phyloP scores from a whole-genome alignment of 1,140 invertebrate genomes.

The Brachionus koreanus region DNA sequence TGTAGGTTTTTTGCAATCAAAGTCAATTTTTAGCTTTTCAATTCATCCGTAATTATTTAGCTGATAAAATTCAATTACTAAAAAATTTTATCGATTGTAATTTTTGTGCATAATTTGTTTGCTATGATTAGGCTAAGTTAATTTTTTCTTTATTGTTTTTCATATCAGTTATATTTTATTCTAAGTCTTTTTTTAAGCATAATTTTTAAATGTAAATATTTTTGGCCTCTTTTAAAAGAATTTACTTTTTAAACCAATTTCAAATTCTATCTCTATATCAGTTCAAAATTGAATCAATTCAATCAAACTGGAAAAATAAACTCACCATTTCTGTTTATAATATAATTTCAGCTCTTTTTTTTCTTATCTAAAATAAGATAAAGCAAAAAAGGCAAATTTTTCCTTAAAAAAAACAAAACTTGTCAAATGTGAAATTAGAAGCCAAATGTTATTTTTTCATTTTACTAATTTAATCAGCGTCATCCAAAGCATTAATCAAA shows the following conservation, averaged over 20 bases:
- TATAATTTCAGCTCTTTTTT: background rate
- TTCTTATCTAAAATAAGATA: background rate
- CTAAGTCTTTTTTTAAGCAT: background rate
- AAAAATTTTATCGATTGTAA: background rate
- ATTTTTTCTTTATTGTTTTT: background rate
- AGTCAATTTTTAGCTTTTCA: background rate
- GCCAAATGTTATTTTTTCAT: background rate
- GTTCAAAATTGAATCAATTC: background rate
- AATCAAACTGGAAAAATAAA: background rate
- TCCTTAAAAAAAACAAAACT: background rate
- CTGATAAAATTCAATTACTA: background rate
- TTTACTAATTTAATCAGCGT: background rate
- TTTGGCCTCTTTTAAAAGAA: background rate
- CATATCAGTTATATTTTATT: background rate
- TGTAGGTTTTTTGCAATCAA: background rate
- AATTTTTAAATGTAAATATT: background rate
- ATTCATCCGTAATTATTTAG: background rate
- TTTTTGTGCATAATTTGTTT: background rate
- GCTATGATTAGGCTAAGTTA: background rate
- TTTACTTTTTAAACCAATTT: background rate
- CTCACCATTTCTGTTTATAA: background rate
- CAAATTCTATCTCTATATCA: background rate
- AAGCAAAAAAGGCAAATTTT: background rate
- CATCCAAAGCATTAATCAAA: background rate
- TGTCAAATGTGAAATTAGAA: background rate